phyloP scores from a whole-genome alignment of 2,888 invertebrate species.

The Chromoteleia sp. region DNA sequence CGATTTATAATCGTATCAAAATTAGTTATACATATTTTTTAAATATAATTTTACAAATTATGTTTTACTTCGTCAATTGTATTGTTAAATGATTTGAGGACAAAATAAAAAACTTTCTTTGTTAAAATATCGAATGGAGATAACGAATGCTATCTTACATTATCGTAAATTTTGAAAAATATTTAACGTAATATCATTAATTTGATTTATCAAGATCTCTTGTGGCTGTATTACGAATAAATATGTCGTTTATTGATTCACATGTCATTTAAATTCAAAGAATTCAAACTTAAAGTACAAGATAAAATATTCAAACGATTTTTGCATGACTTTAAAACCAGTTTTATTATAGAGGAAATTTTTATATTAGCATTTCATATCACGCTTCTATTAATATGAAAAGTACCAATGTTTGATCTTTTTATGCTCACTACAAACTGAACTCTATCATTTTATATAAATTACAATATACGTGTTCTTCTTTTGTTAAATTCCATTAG shows the following conservation, averaged over 20 bases:
- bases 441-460: not conserved
- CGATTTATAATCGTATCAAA: not conserved
- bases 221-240: constrained; percentile 17
- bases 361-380: constrained; percentile 47
- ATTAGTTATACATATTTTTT: no score
- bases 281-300: constrained; percentile 35
- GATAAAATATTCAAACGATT: constrained; percentile 55
- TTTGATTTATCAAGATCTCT: constrained; percentile 1
- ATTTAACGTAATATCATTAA: constrained; percentile 5
- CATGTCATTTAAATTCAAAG: constrained; percentile 43
- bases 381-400: constrained; percentile 33
- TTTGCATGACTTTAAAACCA: constrained; percentile 57
- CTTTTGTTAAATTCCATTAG: no score
- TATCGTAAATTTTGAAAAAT: not conserved
- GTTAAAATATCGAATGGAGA: no score
- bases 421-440: not conserved
- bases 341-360: constrained; percentile 39
- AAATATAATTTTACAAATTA: not conserved
- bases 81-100: no score
- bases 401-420: constrained; percentile 16
- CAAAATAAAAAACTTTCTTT: no score
- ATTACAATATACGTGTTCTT: not conserved
- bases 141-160: not conserved
- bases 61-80: no score
- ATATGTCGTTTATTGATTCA: constrained; percentile 36